Base-by-base conservation (phyloP, 2,888 invertebrate genomes). In the Campoplex capitator region DNA sequence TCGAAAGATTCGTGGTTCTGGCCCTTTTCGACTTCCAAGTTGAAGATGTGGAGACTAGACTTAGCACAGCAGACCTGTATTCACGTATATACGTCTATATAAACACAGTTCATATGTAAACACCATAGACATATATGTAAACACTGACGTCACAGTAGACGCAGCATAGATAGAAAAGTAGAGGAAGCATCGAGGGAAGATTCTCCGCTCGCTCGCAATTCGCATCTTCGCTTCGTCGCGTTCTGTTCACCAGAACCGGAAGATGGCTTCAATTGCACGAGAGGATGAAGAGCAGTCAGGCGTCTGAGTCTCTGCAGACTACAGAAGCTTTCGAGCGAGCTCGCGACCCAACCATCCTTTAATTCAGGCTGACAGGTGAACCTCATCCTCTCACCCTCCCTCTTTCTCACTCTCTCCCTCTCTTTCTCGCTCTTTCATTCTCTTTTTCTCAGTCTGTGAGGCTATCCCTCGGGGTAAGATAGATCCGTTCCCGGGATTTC, bases 311-410 rank as follows among this genome's bases (percentile, higher is more conserved):
- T 87, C 83, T 77, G 77, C 84, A 86, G 84, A 81, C 82, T 65
- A 78, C 73, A 70, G 87, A 82, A 87, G 87, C 87, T 89, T 84
- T 90, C 90, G 88, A 78, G 88, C 48, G 42, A 54, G 78, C 79
- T 88, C 86, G 89, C 90, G 91, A 92, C 91, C 91, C 93, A 91
- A 92, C 95, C 95, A 95, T 95, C 95, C 95, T 95, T 95, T 95
- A 95, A 95, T 95, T 95, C 95, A 94, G 94, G 93, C 94, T 95
- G 95, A 95, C 95, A 95, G 95, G 95, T 95, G 95, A 92, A 92
- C 91, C 92, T 90, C 94, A 92, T 91, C 93, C 86, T 85, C 91
- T 89, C 74, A 58, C 78, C 62, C 70, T 70, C 51, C 38, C 54
- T 62, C 73, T 71, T 51, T 62, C 74, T 73, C 70, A 67, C 91